These are phyloP conservation scores for Archocentrus centrarchus DNA, from an alignment of 2,113 vertebrate species.

Conservation along the genomic window DNA sequence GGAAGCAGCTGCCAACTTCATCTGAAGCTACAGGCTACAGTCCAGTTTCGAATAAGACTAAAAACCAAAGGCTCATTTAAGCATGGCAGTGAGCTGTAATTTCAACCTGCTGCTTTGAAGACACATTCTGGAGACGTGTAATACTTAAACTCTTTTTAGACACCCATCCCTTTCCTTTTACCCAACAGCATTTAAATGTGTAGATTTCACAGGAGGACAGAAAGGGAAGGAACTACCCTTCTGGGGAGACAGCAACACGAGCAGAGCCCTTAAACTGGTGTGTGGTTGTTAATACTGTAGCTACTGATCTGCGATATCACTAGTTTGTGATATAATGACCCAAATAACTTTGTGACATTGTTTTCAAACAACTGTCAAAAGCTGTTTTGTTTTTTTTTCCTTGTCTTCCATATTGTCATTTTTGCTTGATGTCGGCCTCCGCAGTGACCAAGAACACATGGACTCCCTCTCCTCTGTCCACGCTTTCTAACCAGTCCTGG, in stretches of 20 bases:
- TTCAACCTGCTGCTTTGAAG: not conserved
- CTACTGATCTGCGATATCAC: not conserved
- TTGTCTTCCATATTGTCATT: not conserved
- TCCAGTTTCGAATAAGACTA: not conserved
- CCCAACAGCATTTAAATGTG: not conserved
- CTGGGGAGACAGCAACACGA: too few relatives aligned
- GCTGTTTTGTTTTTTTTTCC: not conserved
- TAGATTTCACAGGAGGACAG: not conserved
- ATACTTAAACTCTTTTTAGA: not conserved
- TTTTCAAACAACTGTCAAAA: slow-evolving; percentile 18
- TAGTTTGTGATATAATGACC: not conserved
- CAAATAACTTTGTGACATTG: not conserved
- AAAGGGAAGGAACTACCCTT: not conserved
- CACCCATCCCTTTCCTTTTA: not conserved
- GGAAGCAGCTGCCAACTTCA: not conserved
- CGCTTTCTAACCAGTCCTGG: slow-evolving; percentile 28
- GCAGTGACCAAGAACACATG: not conserved
- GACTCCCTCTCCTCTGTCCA: not conserved
- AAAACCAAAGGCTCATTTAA: not conserved
- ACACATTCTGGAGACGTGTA: not conserved
- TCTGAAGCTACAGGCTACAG: not conserved
- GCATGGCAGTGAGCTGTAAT: not conserved
- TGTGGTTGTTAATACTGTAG: slow-evolving; percentile 10
- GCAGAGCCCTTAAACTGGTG: not conserved
- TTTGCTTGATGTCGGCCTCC: slow-evolving; percentile 17